Percentiles rank a stretch among this genome's conserved stretches.
Conservation (phyloP, 2,113 vertebrate species). For the Sialia sialis region DNA sequence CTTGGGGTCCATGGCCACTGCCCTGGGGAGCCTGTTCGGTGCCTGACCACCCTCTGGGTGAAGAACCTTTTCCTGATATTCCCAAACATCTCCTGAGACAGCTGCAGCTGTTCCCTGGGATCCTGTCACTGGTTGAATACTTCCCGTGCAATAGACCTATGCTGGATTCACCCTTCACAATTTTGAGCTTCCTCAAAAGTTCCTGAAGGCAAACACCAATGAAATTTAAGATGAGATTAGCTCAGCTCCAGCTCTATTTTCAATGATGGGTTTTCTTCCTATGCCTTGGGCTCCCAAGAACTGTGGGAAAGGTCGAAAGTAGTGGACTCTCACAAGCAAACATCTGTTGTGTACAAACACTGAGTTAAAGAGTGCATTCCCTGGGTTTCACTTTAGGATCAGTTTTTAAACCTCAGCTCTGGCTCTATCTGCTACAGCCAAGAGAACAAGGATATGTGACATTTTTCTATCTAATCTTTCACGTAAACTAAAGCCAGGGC, state of each 20-base stretch:
- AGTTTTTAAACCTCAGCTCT: neutral
- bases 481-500: neutral
- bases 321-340: neutral
- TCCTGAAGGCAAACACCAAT: neutral
- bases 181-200: neutral
- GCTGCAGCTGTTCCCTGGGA: neutral
- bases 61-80: neutral
- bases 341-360: neutral
- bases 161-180: neutral
- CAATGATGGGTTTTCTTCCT: neutral
- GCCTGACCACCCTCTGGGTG: neutral
- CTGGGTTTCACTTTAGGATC: neutral
- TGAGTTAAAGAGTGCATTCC: neutral
- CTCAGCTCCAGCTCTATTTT: neutral
- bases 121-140: neutral
- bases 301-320: neutral
- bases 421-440: neutral
- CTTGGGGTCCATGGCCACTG: neutral
- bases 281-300: neutral
- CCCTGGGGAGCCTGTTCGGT: neutral
- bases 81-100: neutral
- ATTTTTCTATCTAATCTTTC: neutral
- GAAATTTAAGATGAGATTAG: neutral
- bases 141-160: accelerated
- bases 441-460: neutral